phyloP scores from a whole-genome alignment of 2,888 invertebrate species.

The Pyrochroa serraticornis region DNA sequence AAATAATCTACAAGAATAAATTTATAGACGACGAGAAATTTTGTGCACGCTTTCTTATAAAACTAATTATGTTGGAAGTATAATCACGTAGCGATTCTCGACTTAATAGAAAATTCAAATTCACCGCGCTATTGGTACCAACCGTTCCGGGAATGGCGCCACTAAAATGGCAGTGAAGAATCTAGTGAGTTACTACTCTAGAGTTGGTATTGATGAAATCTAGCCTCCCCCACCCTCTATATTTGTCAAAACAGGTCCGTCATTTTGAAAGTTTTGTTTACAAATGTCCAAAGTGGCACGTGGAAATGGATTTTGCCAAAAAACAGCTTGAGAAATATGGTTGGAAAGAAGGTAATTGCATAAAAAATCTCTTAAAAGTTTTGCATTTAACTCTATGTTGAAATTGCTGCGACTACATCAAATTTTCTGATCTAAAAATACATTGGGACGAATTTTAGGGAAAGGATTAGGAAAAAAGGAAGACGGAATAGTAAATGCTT shows the following conservation, averaged over 20 bases:
- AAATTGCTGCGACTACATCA: too few relatives aligned
- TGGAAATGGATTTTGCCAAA: conserved; percentile 71
- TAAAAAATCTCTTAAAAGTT: not conserved
- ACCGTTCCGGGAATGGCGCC: not conserved
- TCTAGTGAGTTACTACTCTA: not conserved
- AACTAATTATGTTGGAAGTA: too few relatives aligned
- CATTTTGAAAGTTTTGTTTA: conserved; percentile 17
- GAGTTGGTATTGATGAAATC: not conserved
- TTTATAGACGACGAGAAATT: too few relatives aligned
- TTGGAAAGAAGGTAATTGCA: conserved; percentile 69
- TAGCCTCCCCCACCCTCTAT: not conserved
- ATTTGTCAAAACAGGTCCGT: not conserved
- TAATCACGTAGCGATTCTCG: too few relatives aligned
- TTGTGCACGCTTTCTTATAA: too few relatives aligned
- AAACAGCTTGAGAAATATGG: conserved; percentile 77
- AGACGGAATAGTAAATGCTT: conserved; percentile 75
- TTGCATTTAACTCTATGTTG: not conserved
- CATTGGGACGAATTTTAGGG: conserved; percentile 60
- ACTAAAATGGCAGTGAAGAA: not conserved
- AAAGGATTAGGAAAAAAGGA: conserved; percentile 84
- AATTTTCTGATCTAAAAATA: too few relatives aligned
- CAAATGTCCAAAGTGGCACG: conserved; percentile 5
- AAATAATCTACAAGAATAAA: too few relatives aligned
- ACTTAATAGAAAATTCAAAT: not conserved
- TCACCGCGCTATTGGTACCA: not conserved